Percentiles rank a stretch among this genome's conserved stretches.
phyloP scores from a whole-genome alignment of 2,888 invertebrate genomes.

The Epistrophella euchroma region DNA sequence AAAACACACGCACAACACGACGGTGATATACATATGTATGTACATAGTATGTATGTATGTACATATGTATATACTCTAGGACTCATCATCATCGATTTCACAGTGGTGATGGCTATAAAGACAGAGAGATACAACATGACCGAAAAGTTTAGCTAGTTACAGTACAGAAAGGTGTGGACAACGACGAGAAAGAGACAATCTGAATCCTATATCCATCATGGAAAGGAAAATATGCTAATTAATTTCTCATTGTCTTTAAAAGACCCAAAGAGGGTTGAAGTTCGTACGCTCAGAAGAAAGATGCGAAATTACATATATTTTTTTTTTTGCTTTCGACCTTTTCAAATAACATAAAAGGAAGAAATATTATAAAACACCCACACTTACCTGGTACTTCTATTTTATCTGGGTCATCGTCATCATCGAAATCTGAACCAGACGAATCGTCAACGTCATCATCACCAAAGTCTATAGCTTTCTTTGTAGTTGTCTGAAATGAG shows the following conservation, averaged over 20 bases:
- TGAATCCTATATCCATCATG: slow-evolving; percentile 7
- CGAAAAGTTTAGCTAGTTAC: slow-evolving; percentile 45
- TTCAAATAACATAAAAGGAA: slow-evolving; percentile 15
- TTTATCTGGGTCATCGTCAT: slow-evolving; percentile 95
- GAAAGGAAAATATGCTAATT: slow-evolving; percentile 55
- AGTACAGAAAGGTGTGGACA: slow-evolving; percentile 34
- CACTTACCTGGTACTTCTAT: slow-evolving; percentile 93
- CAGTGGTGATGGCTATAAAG: slow-evolving; percentile 9
- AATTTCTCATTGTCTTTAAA: slow-evolving; percentile 15
- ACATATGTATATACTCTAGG: neutral
- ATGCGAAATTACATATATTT: slow-evolving; percentile 1
- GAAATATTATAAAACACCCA: slow-evolving; percentile 18
- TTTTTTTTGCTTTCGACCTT: neutral
- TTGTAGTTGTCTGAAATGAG: slow-evolving; percentile 78
- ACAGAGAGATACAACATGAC: slow-evolving; percentile 13
- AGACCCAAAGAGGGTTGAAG: neutral
- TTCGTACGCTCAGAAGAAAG: neutral
- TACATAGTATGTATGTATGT: too few relatives aligned
- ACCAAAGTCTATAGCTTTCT: slow-evolving; percentile 79
- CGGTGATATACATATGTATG: neutral
- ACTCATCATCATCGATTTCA: slow-evolving; percentile 64
- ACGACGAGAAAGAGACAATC: slow-evolving; percentile 16
- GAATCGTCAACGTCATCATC: slow-evolving; percentile 85
- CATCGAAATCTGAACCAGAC: slow-evolving; percentile 90
- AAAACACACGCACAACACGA: slow-evolving; percentile 52